Evolutionary conservation across 1,140 invertebrate genomes (phyloP), one percentile per base, ranked within the genome.

Genomic region (Phenacoccus solenopsis): DNA sequence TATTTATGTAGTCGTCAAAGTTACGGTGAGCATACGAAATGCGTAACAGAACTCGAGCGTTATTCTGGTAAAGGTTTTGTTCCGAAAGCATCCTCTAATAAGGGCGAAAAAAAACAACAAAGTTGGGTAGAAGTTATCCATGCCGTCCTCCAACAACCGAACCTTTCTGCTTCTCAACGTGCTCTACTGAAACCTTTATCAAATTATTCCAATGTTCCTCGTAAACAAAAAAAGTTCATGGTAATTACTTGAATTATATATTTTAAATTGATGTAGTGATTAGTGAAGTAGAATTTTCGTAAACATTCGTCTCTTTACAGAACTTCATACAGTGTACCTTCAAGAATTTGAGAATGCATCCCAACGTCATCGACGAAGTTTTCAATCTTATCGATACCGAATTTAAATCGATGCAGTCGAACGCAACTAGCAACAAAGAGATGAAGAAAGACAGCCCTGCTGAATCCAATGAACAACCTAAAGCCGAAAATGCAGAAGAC

Each of bases 51-150:
- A 82, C 87, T 90, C 56, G 86, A 97, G 79, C 88, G 93, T 74
- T 98, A 97, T 77, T 88, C 90, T 28, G 93, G 87, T 13, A 89
- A 90, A 80, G 86, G 89, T 72, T 94, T 87, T 78, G 83, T 87
- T 70, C 81, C 86, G 24, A 92, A 92, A 80, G 76, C 83, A 67
- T 79, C 79, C 49, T 81, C 84, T 56, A 92, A 94, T 76, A 94
- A 96, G 81, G 93, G 92, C 25, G 91, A 94, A 78, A 84, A 84
- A 35, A 97, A 96, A 77, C 95, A 98, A 79, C 85, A 89, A 76
- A 83, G 84, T 71, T 98, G 94, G 94, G 83, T 92, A 38, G 86
- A 91, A 75, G 87, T 92, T 78, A 83, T 97, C 16, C 85, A 89
- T 57, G 82, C 84, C 59, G 86, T 93, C 1, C 79, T 94, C 56